Percentiles rank a stretch among this genome's conserved stretches.
Conservation (phyloP, 2,888 invertebrate species). For the Ichneumon xanthorius region DNA sequence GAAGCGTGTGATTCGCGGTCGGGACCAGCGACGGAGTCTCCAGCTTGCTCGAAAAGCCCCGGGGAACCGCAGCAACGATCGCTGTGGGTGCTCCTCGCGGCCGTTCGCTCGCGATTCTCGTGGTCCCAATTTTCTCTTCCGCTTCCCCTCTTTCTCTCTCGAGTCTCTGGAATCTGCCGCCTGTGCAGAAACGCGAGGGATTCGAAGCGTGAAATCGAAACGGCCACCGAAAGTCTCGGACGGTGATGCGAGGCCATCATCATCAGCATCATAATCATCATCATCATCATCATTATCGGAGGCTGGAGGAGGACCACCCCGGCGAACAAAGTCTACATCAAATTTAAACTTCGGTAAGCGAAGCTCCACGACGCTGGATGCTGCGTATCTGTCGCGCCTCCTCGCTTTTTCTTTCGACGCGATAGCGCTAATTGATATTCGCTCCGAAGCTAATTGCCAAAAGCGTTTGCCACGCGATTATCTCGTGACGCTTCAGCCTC, state of each 20-base stretch:
- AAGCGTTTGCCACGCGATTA: slow-evolving; percentile 56
- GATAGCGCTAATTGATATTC: slow-evolving; percentile 54
- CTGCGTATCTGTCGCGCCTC: not conserved
- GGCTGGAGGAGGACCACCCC: slow-evolving; percentile 25
- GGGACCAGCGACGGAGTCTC: slow-evolving; percentile 26
- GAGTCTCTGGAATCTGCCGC: not conserved
- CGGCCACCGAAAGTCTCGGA: slow-evolving; percentile 61
- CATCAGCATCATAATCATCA: slow-evolving; percentile 67
- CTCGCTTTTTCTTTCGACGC: slow-evolving; percentile 62
- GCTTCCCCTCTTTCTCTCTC: slow-evolving; percentile 2
- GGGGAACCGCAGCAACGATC: slow-evolving; percentile 24
- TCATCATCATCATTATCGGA: slow-evolving; percentile 62
- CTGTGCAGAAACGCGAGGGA: slow-evolving; percentile 65
- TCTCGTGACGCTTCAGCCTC: not conserved
- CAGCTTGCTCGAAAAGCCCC: slow-evolving; percentile 18
- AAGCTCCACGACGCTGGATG: not conserved
- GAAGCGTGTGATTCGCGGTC: slow-evolving; percentile 41
- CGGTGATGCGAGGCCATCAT: slow-evolving; percentile 66
- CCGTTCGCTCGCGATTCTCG: slow-evolving; percentile 62
- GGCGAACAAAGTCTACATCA: not conserved
- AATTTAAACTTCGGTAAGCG: not conserved
- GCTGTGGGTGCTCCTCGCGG: not conserved
- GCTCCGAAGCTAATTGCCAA: slow-evolving; percentile 50
- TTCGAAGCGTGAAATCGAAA: slow-evolving; percentile 79
- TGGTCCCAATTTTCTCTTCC: slow-evolving; percentile 63